Evolutionary conservation across 2,888 invertebrate species (phyloP).

Genomic region (Julus scanicus): DNA sequence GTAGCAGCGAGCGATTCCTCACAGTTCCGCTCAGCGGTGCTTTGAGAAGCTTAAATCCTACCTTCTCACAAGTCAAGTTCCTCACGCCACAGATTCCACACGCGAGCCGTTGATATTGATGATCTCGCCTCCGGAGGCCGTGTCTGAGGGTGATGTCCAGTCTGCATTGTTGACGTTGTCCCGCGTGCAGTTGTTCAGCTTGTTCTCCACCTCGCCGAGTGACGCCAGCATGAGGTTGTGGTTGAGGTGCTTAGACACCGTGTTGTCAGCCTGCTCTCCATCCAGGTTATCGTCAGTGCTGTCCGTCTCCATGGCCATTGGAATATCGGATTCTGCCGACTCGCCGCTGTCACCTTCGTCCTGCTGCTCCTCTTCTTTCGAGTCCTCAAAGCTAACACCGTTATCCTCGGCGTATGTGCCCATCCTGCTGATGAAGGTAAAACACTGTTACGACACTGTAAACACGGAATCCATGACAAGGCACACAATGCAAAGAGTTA

Average conservation of each 20-base stretch:
- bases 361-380: neutral
- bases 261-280: no score
- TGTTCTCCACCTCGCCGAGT: no score
- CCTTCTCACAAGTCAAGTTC: neutral
- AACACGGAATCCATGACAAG: neutral
- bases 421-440: no score
- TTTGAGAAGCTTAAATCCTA: no score
- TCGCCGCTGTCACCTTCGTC: slow-evolving; percentile 28
- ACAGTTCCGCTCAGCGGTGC: no score
- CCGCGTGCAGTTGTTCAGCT: no score
- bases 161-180: no score
- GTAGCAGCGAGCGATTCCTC: no score
- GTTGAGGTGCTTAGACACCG: no score
- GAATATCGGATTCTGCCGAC: neutral
- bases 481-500: no score
- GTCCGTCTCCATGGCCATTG: slow-evolving; percentile 4
- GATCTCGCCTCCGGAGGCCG: neutral
- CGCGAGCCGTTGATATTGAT: neutral
- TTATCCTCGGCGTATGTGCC: neutral
- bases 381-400: neutral
- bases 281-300: slow-evolving; percentile 48
- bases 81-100: slow-evolving; percentile 25
- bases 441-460: neutral
- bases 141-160: no score
- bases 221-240: no score